Percentiles rank a stretch among this genome's conserved stretches.
Conservation (phyloP, 2,113 vertebrate genomes). For the Pseudois nayaur region DNA sequence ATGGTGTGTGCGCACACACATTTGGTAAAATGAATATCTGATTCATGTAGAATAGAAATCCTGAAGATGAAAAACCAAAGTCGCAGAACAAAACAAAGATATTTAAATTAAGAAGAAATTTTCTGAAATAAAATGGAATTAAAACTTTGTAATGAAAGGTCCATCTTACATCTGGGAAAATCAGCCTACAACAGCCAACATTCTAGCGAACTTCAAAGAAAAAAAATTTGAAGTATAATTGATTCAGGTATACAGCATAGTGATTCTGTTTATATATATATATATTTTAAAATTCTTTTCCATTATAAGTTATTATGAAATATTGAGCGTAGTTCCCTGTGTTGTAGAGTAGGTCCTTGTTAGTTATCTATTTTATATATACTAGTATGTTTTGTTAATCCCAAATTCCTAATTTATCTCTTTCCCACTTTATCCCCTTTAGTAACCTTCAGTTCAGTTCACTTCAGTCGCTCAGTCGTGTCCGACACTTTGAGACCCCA, state of each 20-base stretch:
- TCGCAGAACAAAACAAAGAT: neutral
- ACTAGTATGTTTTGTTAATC: neutral
- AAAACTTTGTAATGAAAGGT: neutral
- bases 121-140: neutral
- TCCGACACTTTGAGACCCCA: too few relatives aligned
- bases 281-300: neutral
- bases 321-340: neutral
- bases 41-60: neutral
- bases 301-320: neutral
- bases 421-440: neutral
- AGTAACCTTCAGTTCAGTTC: neutral
- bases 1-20: neutral
- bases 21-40: neutral
- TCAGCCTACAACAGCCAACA: neutral
- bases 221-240: neutral
- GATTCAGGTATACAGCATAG: neutral
- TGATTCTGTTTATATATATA: neutral
- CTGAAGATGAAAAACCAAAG: neutral
- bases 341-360: neutral
- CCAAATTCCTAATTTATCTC: neutral
- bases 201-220: neutral
- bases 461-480: too few relatives aligned
- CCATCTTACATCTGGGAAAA: neutral
- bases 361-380: neutral
- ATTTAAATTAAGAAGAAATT: neutral